Conservation (phyloP, 2,888 invertebrate species). For the Synergus itoensis region DNA sequence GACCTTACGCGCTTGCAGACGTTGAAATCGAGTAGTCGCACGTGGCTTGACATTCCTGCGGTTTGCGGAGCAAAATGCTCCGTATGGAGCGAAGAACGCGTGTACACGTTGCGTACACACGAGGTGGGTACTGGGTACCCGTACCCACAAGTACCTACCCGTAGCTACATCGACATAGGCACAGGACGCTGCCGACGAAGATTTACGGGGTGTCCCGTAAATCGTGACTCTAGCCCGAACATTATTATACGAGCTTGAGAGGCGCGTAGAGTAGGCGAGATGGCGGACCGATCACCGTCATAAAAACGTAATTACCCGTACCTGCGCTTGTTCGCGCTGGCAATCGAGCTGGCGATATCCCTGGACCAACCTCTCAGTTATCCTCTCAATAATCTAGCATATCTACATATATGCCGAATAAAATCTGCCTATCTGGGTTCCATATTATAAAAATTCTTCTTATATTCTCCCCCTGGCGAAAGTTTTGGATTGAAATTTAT, state of each 20-base stretch:
- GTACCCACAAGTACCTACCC: background rate
- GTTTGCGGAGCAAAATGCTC: slow-evolving; percentile 47
- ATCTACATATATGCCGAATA: background rate
- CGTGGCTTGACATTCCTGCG: slow-evolving; percentile 52
- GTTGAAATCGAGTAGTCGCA: slow-evolving; percentile 42
- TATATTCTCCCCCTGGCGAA: no score
- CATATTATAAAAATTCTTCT: no score
- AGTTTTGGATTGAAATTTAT: no score
- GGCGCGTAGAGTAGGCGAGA: slow-evolving; percentile 50
- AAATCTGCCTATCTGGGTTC: background rate
- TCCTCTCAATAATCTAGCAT: background rate
- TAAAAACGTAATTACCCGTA: slow-evolving; percentile 65
- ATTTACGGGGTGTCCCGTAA: slow-evolving; percentile 57
- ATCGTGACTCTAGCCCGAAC: slow-evolving; percentile 47
- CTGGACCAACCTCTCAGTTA: slow-evolving; percentile 17
- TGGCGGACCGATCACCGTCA: slow-evolving; percentile 60
- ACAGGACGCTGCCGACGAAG: slow-evolving; percentile 37
- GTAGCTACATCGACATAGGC: slow-evolving; percentile 22
- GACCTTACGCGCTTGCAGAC: background rate
- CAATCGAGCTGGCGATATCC: slow-evolving; percentile 18
- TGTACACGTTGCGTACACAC: slow-evolving; percentile 36
- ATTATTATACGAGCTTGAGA: slow-evolving; percentile 43
- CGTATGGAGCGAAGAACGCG: slow-evolving; percentile 21
- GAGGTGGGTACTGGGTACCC: slow-evolving; percentile 16
- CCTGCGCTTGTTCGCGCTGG: slow-evolving; percentile 46